These are phyloP conservation scores for Darevskia nairensis DNA, from an alignment of 2,797 vertebrate species.

Conservation along the genomic window DNA sequence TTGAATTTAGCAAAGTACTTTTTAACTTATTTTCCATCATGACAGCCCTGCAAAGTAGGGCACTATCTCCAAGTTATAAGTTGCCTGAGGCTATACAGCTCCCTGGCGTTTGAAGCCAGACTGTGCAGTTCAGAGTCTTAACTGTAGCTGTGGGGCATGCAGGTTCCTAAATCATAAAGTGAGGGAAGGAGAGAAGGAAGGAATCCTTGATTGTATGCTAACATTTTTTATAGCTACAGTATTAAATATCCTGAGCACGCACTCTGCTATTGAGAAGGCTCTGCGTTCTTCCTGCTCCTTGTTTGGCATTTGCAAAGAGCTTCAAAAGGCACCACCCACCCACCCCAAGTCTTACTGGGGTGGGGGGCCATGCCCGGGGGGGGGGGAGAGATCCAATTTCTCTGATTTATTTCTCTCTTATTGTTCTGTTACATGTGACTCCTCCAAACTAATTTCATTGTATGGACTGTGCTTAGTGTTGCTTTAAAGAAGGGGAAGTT, in stretches of 20 bases:
- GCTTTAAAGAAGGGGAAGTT: conserved; percentile 63
- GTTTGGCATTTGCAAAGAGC: not conserved
- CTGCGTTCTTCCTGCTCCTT: not conserved
- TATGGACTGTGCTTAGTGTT: conserved; percentile 55
- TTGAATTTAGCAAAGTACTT: not conserved
- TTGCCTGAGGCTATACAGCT: too few species aligned
- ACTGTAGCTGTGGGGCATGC: not conserved
- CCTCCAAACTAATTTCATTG: conserved; percentile 4
- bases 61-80: too few species aligned
- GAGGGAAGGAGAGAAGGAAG: too few species aligned
- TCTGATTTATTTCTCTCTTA: not conserved
- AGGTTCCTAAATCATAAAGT: not conserved
- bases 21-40: not conserved
- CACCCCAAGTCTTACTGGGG: accelerated
- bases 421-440: not conserved
- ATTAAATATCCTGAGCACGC: too few species aligned
- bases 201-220: not conserved
- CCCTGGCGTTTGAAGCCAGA: not conserved
- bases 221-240: not conserved
- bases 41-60: not conserved
- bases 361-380: too few species aligned
- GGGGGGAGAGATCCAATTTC: too few species aligned
- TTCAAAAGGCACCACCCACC: too few species aligned
- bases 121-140: too few species aligned
- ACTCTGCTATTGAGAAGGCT: too few species aligned